phyloP scores from a whole-genome alignment of 35 echinoderm and acorn worm species.

The Apostichopus japonicus region DNA sequence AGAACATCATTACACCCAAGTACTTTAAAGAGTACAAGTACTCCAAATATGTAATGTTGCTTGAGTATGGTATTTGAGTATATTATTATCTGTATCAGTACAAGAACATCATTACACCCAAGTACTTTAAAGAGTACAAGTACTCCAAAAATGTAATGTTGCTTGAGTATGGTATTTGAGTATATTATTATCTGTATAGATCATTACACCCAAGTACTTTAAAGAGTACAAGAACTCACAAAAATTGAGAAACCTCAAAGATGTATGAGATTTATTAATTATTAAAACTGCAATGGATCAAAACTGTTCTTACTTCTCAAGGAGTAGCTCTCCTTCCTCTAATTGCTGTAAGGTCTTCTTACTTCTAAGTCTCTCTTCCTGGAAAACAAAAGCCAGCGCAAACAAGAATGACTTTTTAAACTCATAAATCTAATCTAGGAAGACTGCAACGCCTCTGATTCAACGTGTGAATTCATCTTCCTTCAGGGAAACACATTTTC shows the following conservation, averaged over 20 bases:
- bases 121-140: no score
- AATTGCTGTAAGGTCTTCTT: slow-evolving; percentile 19
- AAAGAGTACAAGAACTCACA: no score
- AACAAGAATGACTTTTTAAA: slow-evolving; percentile 17
- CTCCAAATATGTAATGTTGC: no score
- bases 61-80: no score
- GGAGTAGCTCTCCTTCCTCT: slow-evolving; percentile 15
- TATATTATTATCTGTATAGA: no score
- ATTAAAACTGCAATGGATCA: neutral
- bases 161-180: no score
- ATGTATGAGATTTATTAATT: neutral
- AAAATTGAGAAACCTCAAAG: neutral
- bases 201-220: no score
- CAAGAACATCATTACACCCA: no score
- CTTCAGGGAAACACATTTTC: neutral
- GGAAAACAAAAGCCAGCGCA: slow-evolving; percentile 2
- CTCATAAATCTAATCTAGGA: neutral
- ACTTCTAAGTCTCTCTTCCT: slow-evolving; percentile 15
- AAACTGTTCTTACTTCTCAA: slow-evolving; percentile 16
- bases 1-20: no score
- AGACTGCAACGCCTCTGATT: neutral
- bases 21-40: no score
- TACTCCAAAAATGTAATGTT: no score
- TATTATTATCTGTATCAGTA: no score
- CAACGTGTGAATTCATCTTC: neutral